A percentile compares a stretch with the other conserved stretches of the same genome.
These are phyloP conservation scores for Drosophila willistoni DNA, from an alignment of 1,140 invertebrate genomes.

Conservation along the genomic window DNA sequence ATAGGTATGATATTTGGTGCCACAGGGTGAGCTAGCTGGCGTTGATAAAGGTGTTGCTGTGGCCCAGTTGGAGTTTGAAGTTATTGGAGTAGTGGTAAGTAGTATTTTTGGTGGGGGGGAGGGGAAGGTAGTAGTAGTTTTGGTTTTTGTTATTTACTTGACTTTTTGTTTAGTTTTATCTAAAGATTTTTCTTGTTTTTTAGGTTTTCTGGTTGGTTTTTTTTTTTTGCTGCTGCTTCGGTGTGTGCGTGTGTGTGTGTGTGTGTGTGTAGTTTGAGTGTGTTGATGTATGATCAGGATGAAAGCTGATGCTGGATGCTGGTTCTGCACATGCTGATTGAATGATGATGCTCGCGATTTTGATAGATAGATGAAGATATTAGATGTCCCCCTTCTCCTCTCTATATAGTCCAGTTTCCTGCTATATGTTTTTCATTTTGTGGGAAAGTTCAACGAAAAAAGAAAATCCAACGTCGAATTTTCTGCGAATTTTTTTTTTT, in stretches of 20 bases:
- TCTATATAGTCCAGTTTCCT: constrained; percentile 12
- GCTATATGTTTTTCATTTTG: neutral
- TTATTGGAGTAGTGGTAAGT: constrained; percentile 52
- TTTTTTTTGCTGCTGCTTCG: constrained; percentile 20
- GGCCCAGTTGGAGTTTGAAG: constrained; percentile 53
- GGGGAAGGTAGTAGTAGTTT: constrained; percentile 80
- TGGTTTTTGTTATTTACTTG: constrained; percentile 82
- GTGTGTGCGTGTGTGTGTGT: constrained; percentile 29
- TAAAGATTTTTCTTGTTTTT: constrained; percentile 67
- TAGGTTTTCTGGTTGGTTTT: constrained; percentile 53
- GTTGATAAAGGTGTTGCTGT: constrained; percentile 81
- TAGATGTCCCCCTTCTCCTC: constrained; percentile 14
- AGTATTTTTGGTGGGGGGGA: constrained; percentile 3
- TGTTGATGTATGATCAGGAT: neutral
- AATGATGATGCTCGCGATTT: constrained; percentile 22
- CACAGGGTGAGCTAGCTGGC: constrained; percentile 77
- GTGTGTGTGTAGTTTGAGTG: constrained; percentile 35
- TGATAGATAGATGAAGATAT: constrained; percentile 26
- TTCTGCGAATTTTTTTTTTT: neutral
- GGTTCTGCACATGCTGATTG: constrained; percentile 47
- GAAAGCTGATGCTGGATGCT: constrained; percentile 21
- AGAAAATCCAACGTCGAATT: constrained; percentile 16
- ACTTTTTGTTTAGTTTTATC: constrained; percentile 55
- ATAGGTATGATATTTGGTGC: constrained; percentile 81
- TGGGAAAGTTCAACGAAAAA: neutral